Evolutionary conservation across 2,113 vertebrate genomes (phyloP), one percentile per base, ranked within the genome.

Genomic region (Ictalurus furcatus): DNA sequence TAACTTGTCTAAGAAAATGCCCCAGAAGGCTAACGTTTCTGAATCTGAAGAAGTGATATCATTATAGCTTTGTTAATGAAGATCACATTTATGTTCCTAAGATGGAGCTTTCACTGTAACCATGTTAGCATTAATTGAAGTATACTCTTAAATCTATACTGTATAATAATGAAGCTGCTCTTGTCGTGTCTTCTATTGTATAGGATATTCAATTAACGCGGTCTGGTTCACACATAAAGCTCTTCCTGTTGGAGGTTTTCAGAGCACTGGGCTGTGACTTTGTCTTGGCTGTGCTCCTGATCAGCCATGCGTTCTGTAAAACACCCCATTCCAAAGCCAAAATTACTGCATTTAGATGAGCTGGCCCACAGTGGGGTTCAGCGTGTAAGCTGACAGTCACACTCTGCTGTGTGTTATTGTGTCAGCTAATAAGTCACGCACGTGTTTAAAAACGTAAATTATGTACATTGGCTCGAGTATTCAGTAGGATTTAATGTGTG

Each of bases 241-340:
- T 69, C 79, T 52, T 81, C 61, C 63, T 69, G 76, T 16, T 81
- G 61, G 44, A 69, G 78, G n/a, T 5, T 67, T 67, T 40, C 44
- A 63, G 85, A 48, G 74, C 85, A 86, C 71, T 86, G 85, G 73
- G 73, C 85, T 86, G 56, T 87, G 56, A 87, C 85, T 87, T 87
- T 61, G 76, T 87, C 74, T 87, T 78, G 28, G 58, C 85, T 54
- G 14, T 19, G 74, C 58, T 87, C 74, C 85, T 65, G 74, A 63
- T 87, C 56, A 87, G 86, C 86, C 76, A 30, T 67, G 78, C 79
- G 34, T 58, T 83, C 79, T 25, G 79, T 67, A 73, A 37, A 73
- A 56, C 52, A 56, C 80, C 21, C 23, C 17, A 9, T 71, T 83
- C 79, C 37, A 56, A 69, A 71, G 78, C 63, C 81, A 71, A 59